A percentile compares a stretch with the other conserved stretches of the same genome.
Conservation (phyloP, 2,888 invertebrate species). For the Noctua pronuba region DNA sequence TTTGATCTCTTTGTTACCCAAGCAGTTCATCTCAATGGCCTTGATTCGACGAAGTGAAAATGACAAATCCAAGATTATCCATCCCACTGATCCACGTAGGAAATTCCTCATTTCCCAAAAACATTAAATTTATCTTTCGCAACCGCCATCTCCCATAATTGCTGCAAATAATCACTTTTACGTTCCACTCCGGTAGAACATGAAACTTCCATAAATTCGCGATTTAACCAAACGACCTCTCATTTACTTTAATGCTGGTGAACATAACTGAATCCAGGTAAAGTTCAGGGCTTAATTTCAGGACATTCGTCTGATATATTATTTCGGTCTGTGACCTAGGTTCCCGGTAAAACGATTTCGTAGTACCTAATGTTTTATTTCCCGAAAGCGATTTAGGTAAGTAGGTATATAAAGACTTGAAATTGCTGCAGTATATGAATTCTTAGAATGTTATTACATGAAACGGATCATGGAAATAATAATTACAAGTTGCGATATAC, state of each 20-base stretch:
- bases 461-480: slow-evolving; percentile 1
- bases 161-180: slow-evolving; percentile 46
- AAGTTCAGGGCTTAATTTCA: slow-evolving; percentile 31
- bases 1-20: too few species aligned
- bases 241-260: slow-evolving; percentile 40
- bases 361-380: slow-evolving; percentile 42
- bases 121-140: slow-evolving; percentile 28
- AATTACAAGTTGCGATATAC: background rate
- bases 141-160: slow-evolving; percentile 39
- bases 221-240: slow-evolving; percentile 42
- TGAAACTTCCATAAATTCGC: slow-evolving; percentile 60
- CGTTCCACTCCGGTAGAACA: slow-evolving; percentile 36
- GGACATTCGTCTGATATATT: slow-evolving; percentile 38
- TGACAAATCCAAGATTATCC: slow-evolving; percentile 8
- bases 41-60: background rate
- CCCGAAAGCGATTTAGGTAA: slow-evolving; percentile 31
- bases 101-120: slow-evolving; percentile 23
- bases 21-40: background rate
- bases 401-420: slow-evolving; percentile 15
- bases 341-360: slow-evolving; percentile 31
- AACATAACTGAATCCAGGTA: slow-evolving; percentile 45
- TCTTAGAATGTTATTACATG: slow-evolving; percentile 6
- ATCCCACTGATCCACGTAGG: background rate
- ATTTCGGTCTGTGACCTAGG: slow-evolving; percentile 31
- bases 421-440: slow-evolving; percentile 27